phyloP scores from a whole-genome alignment of 2,113 vertebrate genomes.

The Cisticola juncidis region DNA sequence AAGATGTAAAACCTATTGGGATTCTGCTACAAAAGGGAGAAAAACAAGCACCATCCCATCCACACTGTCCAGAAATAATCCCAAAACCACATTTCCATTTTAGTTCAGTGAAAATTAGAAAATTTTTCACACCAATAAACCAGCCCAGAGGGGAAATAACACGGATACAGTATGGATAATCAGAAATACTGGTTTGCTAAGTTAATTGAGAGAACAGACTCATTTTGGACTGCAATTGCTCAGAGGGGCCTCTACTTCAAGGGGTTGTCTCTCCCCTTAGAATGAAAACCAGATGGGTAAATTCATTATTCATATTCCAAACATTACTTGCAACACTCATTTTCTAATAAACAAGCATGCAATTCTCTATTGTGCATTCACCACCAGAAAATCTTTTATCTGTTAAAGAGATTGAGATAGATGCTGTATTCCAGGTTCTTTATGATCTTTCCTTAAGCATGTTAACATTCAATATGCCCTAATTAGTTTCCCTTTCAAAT shows the following conservation, averaged over 20 bases:
- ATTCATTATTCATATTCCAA: constrained; percentile 2
- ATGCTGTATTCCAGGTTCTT: not conserved
- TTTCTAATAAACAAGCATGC: not conserved
- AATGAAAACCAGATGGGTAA: not conserved
- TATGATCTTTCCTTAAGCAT: not conserved
- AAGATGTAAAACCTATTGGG: not conserved
- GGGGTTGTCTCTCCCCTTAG: not conserved
- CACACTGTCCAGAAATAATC: not conserved
- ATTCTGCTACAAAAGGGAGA: not conserved
- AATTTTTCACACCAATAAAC: not conserved
- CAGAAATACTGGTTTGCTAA: not conserved
- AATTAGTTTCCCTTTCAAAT: not conserved
- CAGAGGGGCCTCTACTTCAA: not conserved
- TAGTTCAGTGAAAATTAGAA: not conserved
- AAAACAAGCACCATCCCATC: not conserved
- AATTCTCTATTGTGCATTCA: not conserved
- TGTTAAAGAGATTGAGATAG: not conserved
- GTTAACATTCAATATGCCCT: not conserved
- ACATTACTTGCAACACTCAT: not conserved
- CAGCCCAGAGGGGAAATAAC: not conserved
- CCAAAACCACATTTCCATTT: not conserved
- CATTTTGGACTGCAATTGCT: not conserved
- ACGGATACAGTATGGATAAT: not conserved
- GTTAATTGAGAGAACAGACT: not conserved
- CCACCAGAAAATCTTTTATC: not conserved